Base-by-base conservation (phyloP, 1,140 invertebrate genomes). In the Uloborus diversus region DNA sequence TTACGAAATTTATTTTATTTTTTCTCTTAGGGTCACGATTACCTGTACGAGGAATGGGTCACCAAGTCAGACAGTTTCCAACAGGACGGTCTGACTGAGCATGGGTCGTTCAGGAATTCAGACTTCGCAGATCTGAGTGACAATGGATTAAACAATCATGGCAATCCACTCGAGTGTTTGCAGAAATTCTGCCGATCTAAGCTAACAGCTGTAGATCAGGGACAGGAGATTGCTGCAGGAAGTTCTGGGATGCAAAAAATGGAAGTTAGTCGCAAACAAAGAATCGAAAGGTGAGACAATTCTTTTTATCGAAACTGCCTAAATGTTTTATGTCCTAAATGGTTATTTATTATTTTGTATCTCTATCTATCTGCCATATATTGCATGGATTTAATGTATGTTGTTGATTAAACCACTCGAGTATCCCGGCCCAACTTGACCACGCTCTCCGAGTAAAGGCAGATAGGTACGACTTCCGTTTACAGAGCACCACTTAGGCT, bases 31-130 rank as follows among this genome's bases (percentile, higher is more conserved):
- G 59, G 42, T 59, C 33, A 25, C 14, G 69, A 4, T 27, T 30
- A 37, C 4, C 68, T 47, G 2, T 57, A 49, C 17, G 68, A 57
- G 35, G 23, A 61, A 73, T 73, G 69, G 69, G 49, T 28, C 11
- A 23, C 13, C 20, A 30, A 27, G 20, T 14, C 13, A 71, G 14
- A 49, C 51, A 49, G 5, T 13, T 30, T 5, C 11, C 14, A 2
- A 11, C 4, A 14, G 2, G 13, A 49, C 9, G 4, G 7, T 53
- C 1, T 7, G 7, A 53, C 5, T 5, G 23, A 53, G 20, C 49
- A n/a, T n/a, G 49, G 3, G 20, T 17, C 17, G 37, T 7, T n/a
- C n/a, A n/a, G n/a, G n/a, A n/a, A n/a, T n/a, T 7, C 37, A 42
- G 17, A 42, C 37, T 42, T 53, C 37, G 9, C 37, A 42, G 37